These are phyloP conservation scores for Theristicus caerulescens DNA, from an alignment of 2,113 vertebrate species.

Conservation along the genomic window DNA sequence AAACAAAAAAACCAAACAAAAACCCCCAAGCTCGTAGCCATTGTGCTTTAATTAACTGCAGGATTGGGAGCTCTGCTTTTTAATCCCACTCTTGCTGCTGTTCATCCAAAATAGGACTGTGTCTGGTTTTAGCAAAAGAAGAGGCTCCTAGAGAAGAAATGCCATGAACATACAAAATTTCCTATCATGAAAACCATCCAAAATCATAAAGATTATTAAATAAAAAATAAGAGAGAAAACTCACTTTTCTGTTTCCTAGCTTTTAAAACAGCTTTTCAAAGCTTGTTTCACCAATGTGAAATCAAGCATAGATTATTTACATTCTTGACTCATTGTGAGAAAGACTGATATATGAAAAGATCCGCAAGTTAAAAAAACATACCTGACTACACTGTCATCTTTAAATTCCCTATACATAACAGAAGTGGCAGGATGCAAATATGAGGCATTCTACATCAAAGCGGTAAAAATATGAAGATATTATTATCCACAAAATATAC, in stretches of 20 bases:
- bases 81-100: background rate
- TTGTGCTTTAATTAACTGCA: background rate
- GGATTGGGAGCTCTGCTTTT: background rate
- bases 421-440: constrained; percentile 37
- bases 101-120: background rate
- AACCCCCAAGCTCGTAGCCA: rapidly evolving
- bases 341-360: background rate
- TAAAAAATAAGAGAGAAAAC: background rate
- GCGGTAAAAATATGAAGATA: background rate
- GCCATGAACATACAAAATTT: background rate
- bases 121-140: background rate
- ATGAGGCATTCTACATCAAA: constrained; percentile 23
- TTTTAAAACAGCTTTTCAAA: background rate
- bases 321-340: background rate
- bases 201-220: background rate
- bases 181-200: background rate
- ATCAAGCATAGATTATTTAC: background rate
- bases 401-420: background rate
- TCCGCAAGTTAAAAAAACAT: background rate
- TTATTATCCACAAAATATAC: background rate
- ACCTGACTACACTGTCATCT: background rate
- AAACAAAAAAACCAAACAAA: background rate
- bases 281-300: background rate
- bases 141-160: background rate
- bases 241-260: background rate